Percentiles rank a stretch among this genome's conserved stretches.
Evolutionary conservation across 2,113 vertebrate species (phyloP).

Genomic region (Conger conger): DNA sequence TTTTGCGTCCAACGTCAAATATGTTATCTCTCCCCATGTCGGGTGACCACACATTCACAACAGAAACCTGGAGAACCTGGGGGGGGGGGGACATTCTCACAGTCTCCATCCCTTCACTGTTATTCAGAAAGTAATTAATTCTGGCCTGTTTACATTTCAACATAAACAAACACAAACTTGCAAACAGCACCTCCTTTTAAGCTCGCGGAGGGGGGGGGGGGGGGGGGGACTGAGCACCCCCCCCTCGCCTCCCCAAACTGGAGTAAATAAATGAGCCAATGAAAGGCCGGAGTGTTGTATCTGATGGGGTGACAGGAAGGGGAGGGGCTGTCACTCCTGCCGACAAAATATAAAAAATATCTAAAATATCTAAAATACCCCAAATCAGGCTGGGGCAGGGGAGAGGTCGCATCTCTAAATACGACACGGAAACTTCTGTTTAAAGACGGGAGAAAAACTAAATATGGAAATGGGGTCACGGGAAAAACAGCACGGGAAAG

Average conservation of each 20-base stretch:
- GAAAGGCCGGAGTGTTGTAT: slow-evolving; percentile 9
- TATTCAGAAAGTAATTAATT: neutral
- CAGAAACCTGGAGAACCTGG: no score
- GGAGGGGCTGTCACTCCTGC: neutral
- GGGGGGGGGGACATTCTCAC: no score
- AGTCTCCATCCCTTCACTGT: neutral
- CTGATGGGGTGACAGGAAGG: neutral
- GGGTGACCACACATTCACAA: neutral
- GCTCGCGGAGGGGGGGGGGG: neutral
- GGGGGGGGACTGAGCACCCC: neutral
- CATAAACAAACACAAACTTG: neutral
- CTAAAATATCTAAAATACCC: no score
- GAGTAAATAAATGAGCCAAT: slow-evolving; percentile 2
- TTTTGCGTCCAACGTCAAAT: neutral
- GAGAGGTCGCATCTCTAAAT: no score
- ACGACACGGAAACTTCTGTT: neutral
- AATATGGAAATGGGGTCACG: no score
- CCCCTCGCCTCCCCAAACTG: neutral
- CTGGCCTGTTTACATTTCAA: neutral
- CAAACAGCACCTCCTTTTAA: neutral
- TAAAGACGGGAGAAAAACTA: neutral
- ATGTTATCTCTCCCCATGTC: neutral
- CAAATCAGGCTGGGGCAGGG: no score
- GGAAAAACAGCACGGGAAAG: no score
- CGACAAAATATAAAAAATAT: slow-evolving; percentile 16